A percentile compares a stretch with the other conserved stretches of the same genome.
phyloP scores from a whole-genome alignment of 2,888 invertebrate species.

The Cabera pusaria region DNA sequence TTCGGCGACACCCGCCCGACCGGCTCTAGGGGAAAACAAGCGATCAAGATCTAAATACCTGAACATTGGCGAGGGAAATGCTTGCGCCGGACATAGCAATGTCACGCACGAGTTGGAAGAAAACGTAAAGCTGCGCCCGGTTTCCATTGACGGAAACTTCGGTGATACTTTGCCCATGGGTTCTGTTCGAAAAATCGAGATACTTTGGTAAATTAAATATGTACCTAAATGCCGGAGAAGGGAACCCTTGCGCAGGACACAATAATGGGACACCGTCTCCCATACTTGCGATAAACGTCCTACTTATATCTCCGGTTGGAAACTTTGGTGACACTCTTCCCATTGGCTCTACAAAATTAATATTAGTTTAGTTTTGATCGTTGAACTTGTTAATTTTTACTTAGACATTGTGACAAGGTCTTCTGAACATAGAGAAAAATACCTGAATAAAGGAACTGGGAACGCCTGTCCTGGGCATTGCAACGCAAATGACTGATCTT shows the following conservation, averaged over 20 bases:
- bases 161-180: conserved; percentile 92
- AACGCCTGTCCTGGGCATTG: conserved; percentile 87
- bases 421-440: too few relatives aligned
- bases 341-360: conserved; percentile 77
- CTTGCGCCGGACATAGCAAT: conserved; percentile 87
- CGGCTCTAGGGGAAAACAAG: conserved; percentile 75
- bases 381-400: too few relatives aligned
- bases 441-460: conserved; percentile 86
- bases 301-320: conserved; percentile 70
- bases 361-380: too few relatives aligned
- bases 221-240: conserved; percentile 89
- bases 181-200: conserved; percentile 77
- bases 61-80: conserved; percentile 88
- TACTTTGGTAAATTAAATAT: conserved; percentile 38
- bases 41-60: conserved; percentile 82
- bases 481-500: conserved; percentile 75
- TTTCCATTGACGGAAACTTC: conserved; percentile 82
- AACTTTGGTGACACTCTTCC: conserved; percentile 89
- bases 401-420: too few relatives aligned
- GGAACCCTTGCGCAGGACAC: conserved; percentile 87
- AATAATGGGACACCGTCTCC: conserved; percentile 79
- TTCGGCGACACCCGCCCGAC: conserved; percentile 85
- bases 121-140: conserved; percentile 76
- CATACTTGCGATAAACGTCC: conserved; percentile 65
- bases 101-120: conserved; percentile 80